Evolutionary conservation across 1,140 invertebrate genomes (phyloP), one percentile per base, ranked within the genome.

Genomic region (Drosophila arawakana): DNA sequence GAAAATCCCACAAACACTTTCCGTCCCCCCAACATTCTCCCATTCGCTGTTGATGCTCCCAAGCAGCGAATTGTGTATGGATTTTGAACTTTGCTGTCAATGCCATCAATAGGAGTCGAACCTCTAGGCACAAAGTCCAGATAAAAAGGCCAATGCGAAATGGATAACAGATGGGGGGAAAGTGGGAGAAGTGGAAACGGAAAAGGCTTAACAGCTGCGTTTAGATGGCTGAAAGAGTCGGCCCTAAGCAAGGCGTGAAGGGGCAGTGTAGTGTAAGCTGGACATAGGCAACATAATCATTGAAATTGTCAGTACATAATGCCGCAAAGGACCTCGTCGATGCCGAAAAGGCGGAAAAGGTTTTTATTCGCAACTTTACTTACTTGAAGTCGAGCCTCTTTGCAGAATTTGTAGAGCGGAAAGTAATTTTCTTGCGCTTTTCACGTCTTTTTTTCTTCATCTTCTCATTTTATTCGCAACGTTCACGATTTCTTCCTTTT

Each of bases 281-380:
- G 79, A 86, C 82, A 57, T 88, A 84, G 84, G 84, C 84, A 57
- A 78, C 80, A 88, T 88, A 88, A 88, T 88, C 84, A 88, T 89
- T 84, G 84, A 88, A 88, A 88, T 88, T 88, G 84, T 88, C 84
- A 88, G 84, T 88, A 88, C 84, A 88, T 88, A 88, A 88, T 88
- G 84, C 84, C 84, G 89, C 84, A 88, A 89, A 88, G 78, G 77
- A 67, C 73, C 75, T 84, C 82, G 76, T 85, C 69, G 82, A 75
- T 70, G 73, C 50, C 62, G 63, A 67, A 89, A 76, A 78, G 70
- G 57, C 84, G 84, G 83, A 88, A 89, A 88, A 88, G 83, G 80
- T 73, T 89, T 88, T 89, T 89, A 84, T 73, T 88, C 68, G 84
- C 80, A 88, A 81, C 84, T 89, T 88, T 89, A 89, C 80, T 88